phyloP scores from a whole-genome alignment of 2,797 vertebrate species.

The Momotus momota region DNA sequence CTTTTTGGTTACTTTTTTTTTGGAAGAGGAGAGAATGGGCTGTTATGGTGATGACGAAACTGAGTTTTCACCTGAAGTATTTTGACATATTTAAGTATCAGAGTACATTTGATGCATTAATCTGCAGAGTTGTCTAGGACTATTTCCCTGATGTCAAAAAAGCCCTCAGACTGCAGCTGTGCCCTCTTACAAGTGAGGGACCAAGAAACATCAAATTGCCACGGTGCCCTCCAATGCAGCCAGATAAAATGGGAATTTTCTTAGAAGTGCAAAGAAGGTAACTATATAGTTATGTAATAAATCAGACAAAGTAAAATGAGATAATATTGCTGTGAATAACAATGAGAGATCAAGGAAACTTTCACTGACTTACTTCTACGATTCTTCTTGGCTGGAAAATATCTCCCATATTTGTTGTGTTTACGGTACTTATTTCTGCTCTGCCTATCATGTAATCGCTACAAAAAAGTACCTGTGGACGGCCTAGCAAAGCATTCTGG shows the following conservation, averaged over 20 bases:
- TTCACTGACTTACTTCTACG: background rate
- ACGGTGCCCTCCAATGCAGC: fast-evolving
- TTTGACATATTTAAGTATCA: background rate
- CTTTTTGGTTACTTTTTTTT: background rate
- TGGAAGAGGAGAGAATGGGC: background rate
- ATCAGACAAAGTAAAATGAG: background rate
- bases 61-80: background rate
- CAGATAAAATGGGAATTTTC: background rate
- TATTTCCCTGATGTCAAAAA: background rate
- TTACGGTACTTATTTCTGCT: background rate
- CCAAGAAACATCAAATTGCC: background rate
- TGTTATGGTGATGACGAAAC: background rate
- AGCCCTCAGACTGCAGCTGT: background rate
- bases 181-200: background rate
- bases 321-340: background rate
- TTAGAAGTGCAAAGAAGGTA: background rate
- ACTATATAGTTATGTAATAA: background rate
- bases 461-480: background rate
- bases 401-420: background rate
- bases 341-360: background rate
- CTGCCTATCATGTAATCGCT: background rate
- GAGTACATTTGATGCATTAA: background rate
- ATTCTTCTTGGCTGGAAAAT: background rate
- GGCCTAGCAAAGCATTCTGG: background rate
- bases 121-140: background rate